Base-by-base conservation (phyloP, 1,140 invertebrate species). In the Tigriopus japonicus region DNA sequence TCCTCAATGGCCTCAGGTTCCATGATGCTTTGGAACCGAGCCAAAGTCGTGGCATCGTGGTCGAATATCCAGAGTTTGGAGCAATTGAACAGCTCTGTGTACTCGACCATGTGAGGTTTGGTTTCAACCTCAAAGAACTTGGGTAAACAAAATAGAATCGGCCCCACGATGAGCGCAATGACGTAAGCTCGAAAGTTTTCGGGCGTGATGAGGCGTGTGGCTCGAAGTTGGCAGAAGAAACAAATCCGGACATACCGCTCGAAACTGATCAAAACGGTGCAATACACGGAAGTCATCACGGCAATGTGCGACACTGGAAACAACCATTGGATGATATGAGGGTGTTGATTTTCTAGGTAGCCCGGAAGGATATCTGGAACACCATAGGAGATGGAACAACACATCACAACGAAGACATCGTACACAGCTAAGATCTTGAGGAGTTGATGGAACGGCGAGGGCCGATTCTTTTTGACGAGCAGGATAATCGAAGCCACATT, bases 111-210 rank as follows among this genome's bases (percentile, higher is more conserved):
- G 6, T 15, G n/a, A 17, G n/a, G n/a, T 12, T 23, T 28, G 13
- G 52, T 54, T 19, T 28, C 19, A 19, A 54, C n/a, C 21, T 54
- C 52, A 23, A 54, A 54, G 52, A 54, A 54, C 21, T 54, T 54
- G 21, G 52, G 52, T 28, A 54, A 54, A 28, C 35, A 54, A 28
- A 54, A 54, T 54, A 54, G 35, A 54, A 54, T 54, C 5, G 52
- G 52, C 1, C n/a, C 21, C n/a, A 54, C 5, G 17, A 54, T 35
- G 28, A 35, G 28, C 3, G 28, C 21, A 23, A 54, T 28, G 21
- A 54, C 35, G 21, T 15, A 21, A 7, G 35, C n/a, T 12, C 21
- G 35, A 54, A 54, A 15, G 24, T 54, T 23, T 28, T 54, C 35
- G 52, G 35, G 21, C 21, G 21, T 54, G 14, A n/a, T 15, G 17